Conservation (phyloP, 2,113 vertebrate genomes). For the Leuciscus idus region DNA sequence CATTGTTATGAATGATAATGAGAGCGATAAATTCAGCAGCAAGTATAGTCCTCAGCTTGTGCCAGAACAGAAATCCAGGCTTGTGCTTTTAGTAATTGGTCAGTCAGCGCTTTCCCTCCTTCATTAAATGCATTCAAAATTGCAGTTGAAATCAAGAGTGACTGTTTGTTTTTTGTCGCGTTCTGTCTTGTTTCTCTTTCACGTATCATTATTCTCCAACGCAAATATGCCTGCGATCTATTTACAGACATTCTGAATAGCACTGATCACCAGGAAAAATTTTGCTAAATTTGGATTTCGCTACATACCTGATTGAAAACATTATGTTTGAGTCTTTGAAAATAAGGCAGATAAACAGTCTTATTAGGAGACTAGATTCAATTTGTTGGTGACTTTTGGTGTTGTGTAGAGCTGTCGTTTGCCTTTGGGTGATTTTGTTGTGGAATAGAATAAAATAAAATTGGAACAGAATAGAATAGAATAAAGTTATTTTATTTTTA, state of each 20-base stretch:
- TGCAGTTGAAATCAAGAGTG: background rate
- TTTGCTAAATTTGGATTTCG: background rate
- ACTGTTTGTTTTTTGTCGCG: conserved; percentile 7
- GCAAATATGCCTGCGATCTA: background rate
- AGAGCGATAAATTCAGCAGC: background rate
- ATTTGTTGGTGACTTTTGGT: background rate
- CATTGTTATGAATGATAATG: conserved; percentile 39
- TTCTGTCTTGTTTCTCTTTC: background rate
- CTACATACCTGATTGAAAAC: background rate
- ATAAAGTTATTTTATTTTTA: background rate
- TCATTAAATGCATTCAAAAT: conserved; percentile 34
- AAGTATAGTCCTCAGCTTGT: background rate
- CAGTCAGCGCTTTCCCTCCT: conserved; percentile 19
- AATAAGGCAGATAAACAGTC: background rate
- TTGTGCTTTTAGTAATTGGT: conserved; percentile 25
- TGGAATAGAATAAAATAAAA: background rate
- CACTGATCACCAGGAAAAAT: background rate
- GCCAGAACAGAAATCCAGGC: background rate
- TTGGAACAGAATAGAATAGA: background rate
- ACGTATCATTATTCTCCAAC: conserved; percentile 10
- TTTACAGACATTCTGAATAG: conserved; percentile 23
- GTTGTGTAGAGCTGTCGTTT: background rate
- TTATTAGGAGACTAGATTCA: background rate
- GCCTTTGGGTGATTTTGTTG: background rate
- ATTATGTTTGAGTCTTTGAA: background rate